A percentile compares a stretch with the other conserved stretches of the same genome.
These are phyloP conservation scores for Pristiophorus japonicus DNA, from an alignment of 2,113 vertebrate genomes.

Conservation along the genomic window DNA sequence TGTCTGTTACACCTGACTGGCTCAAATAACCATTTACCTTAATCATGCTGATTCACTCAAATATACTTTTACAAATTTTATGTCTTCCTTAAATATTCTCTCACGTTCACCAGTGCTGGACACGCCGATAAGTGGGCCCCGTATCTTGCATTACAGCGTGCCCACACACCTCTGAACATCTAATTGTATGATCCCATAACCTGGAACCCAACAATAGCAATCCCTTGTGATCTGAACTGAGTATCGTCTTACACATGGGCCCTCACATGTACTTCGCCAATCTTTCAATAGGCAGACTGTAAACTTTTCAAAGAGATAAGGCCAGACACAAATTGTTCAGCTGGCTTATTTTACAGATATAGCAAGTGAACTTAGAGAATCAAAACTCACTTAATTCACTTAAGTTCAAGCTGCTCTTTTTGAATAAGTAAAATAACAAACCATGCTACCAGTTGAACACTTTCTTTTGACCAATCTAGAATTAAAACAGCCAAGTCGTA, in stretches of 20 bases:
- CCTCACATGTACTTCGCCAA: background rate
- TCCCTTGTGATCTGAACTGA: background rate
- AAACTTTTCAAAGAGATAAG: background rate
- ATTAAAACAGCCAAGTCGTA: background rate
- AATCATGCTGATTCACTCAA: background rate
- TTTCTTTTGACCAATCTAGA: background rate
- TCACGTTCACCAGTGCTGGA: background rate
- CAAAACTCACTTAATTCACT: background rate
- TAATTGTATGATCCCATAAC: background rate
- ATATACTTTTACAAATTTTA: background rate
- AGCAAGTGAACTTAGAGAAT: background rate
- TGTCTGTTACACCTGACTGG: background rate
- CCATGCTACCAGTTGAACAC: background rate
- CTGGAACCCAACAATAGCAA: background rate
- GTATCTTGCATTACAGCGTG: background rate
- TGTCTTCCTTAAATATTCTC: background rate
- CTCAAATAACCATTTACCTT: background rate
- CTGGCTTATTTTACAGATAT: background rate
- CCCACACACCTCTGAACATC: background rate
- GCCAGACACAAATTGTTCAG: background rate
- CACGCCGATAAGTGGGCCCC: background rate
- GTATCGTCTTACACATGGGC: background rate
- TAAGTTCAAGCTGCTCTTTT: background rate
- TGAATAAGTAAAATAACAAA: background rate
- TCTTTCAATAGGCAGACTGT: no score